These are phyloP conservation scores for Buceros bicornis DNA, from an alignment of 2,797 vertebrate genomes.

Conservation along the genomic window DNA sequence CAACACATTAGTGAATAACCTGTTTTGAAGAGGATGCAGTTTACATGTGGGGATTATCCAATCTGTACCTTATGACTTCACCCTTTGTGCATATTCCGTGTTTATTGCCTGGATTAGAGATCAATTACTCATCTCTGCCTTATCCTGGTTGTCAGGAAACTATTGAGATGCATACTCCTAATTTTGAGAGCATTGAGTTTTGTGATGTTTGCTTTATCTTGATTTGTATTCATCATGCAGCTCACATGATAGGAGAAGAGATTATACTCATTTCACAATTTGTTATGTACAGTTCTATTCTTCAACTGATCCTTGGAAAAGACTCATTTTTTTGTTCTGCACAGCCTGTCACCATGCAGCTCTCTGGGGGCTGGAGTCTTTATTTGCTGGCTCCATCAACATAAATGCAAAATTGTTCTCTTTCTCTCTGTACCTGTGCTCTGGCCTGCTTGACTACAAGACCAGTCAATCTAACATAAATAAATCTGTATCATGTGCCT, in stretches of 20 bases:
- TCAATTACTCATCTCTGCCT: slow-evolving; percentile 22
- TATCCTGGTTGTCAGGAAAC: slow-evolving; percentile 46
- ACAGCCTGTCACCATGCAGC: slow-evolving; percentile 15
- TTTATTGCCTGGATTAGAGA: slow-evolving; percentile 37
- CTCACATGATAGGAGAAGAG: neutral
- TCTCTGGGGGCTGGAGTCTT: neutral
- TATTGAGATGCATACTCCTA: slow-evolving; percentile 43
- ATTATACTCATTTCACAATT: neutral
- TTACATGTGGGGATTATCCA: slow-evolving; percentile 4
- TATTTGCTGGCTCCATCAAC: slow-evolving; percentile 11
- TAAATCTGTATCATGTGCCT: neutral
- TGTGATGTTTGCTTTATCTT: slow-evolving; percentile 21
- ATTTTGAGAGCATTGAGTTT: slow-evolving; percentile 42
- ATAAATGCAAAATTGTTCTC: neutral
- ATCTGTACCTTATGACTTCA: neutral
- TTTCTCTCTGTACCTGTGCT: slow-evolving; percentile 12
- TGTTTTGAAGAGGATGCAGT: neutral
- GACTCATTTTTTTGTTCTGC: neutral
- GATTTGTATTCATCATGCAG: slow-evolving; percentile 52
- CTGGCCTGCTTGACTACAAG: neutral
- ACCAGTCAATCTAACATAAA: neutral
- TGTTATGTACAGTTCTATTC: slow-evolving; percentile 31
- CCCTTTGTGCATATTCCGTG: neutral
- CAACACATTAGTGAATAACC: slow-evolving; percentile 19
- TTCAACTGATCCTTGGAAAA: slow-evolving; percentile 37